Conservation (phyloP, 2,113 vertebrate species). For the Ictalurus punctatus region DNA sequence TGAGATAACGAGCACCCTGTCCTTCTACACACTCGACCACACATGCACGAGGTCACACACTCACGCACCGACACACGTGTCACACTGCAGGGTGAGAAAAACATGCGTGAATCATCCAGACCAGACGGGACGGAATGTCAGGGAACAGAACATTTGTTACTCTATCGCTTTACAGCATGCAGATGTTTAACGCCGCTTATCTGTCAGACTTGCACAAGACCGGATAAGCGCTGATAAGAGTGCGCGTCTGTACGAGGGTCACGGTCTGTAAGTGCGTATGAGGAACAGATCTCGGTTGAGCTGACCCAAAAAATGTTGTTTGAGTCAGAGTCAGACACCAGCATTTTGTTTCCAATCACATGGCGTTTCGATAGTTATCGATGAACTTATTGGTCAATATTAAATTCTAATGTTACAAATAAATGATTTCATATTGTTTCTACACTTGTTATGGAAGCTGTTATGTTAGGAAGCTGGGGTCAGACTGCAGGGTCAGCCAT, state of each 20-base stretch:
- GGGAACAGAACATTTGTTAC: slow-evolving; percentile 28
- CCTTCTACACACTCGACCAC: no score
- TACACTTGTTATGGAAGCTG: no score
- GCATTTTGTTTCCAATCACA: background rate
- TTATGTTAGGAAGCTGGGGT: no score
- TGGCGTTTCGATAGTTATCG: background rate
- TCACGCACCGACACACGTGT: background rate
- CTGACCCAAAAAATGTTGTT: background rate
- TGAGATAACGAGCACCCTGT: background rate
- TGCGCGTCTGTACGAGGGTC: background rate
- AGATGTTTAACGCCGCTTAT: slow-evolving; percentile 38
- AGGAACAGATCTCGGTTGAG: background rate
- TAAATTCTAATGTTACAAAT: background rate
- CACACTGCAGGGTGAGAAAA: background rate
- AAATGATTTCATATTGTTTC: no score
- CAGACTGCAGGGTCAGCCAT: no score
- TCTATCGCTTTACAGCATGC: background rate
- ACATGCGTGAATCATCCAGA: background rate
- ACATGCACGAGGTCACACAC: no score
- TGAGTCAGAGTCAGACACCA: background rate
- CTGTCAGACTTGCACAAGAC: slow-evolving; percentile 40
- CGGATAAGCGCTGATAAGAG: slow-evolving; percentile 19
- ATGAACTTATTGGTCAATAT: no score
- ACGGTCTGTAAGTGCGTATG: background rate
- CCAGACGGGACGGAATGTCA: slow-evolving; percentile 40